These are phyloP conservation scores for Microtus agrestis DNA, from an alignment of 2,797 vertebrate species.

Conservation along the genomic window DNA sequence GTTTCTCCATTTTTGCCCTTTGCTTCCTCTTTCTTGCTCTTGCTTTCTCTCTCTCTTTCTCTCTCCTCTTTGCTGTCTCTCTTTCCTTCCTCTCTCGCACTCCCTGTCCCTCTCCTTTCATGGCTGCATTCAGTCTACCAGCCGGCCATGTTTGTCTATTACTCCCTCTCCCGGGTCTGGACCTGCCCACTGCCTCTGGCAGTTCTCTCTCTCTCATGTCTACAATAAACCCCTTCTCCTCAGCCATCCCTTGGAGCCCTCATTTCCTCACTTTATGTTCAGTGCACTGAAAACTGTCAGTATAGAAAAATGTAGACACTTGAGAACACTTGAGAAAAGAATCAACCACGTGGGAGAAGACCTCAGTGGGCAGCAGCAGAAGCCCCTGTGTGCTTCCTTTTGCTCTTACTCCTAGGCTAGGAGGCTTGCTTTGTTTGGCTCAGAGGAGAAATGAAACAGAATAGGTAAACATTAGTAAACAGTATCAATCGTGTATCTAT, in stretches of 20 bases:
- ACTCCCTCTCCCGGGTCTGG: background rate
- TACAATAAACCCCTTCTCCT: background rate
- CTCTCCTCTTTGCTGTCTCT: background rate
- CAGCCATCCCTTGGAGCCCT: no score
- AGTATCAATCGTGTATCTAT: constrained; percentile 30
- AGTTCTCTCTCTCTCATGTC: background rate
- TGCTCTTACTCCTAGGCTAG: background rate
- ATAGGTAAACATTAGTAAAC: constrained; percentile 62
- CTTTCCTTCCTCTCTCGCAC: background rate
- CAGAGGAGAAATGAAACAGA: background rate
- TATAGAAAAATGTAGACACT: background rate
- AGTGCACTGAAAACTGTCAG: background rate
- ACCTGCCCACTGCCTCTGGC: no score
- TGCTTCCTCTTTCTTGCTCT: background rate
- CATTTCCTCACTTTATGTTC: no score
- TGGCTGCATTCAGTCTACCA: background rate
- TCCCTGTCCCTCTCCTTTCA: no score
- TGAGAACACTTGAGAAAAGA: constrained; percentile 24
- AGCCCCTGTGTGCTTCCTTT: background rate
- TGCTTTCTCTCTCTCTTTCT: no score
- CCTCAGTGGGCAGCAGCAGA: background rate
- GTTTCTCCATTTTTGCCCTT: background rate
- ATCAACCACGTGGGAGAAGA: background rate
- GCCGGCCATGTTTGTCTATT: background rate
- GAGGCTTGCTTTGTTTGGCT: constrained; percentile 9